Base-by-base conservation (phyloP, 2,113 vertebrate genomes). In the Takifugu flavidus region DNA sequence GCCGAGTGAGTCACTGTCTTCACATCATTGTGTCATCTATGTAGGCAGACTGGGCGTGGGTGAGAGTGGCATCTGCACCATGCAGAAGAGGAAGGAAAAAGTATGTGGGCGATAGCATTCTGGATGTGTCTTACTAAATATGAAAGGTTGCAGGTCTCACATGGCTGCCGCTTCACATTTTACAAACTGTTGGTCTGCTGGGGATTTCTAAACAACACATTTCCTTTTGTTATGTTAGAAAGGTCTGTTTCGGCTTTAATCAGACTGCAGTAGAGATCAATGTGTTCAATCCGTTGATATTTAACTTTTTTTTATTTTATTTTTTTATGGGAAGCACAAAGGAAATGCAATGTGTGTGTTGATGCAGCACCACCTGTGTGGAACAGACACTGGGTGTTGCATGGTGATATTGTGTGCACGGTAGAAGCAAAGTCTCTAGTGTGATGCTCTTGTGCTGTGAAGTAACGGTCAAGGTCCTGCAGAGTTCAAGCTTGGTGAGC, bases 1-100 rank as follows among this genome's bases (percentile, higher is more conserved):
- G 71, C 62, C 46, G n/a, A 80, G 55, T 87, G 85, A 85, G 59
- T 89, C 83, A 87, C 65, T 65, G 69, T 70, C 56, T 67, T 74
- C 58, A 59, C 43, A 31, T n/a, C 50, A 45, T 14, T 2, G 49
- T 75, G 72, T 74, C 56, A 68, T 76, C 20, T 57, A 75, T 27
- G 68, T 85, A 71, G 78, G 84, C 78, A 75, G 75, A 56, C 52
- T 25, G 26, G 65, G 67, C 42, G 72, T 85, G 77, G 79, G 77
- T 72, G 74, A 60, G 55, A 70, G 59, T 70, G 77, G 74, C 72
- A 72, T 34, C 47, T 44, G 53, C 42, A 79, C 43, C 51, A 52
- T 25, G 42, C 61, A 53, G 25, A 42, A 61, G 60, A 72, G 14
- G 46, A 42, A 64, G 62, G 50, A 67, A 50, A 34, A 34, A 53